Percentiles rank a stretch among this genome's conserved stretches.
These are phyloP conservation scores for Perdita meconis DNA, from an alignment of 2,888 invertebrate species.

Conservation along the genomic window DNA sequence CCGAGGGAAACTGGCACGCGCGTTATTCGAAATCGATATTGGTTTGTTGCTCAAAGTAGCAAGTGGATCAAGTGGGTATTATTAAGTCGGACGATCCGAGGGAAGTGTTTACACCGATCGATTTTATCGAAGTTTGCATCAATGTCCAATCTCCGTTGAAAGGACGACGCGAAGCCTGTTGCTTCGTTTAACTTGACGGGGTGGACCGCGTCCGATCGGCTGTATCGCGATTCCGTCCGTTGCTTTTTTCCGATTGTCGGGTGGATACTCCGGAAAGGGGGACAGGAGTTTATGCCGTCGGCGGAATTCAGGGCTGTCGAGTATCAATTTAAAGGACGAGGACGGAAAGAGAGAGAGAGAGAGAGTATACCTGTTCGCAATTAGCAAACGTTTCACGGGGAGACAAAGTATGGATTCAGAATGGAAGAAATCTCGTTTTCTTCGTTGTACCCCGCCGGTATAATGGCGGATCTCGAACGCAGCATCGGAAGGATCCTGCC, in stretches of 20 bases:
- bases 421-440: slow-evolving; percentile 38
- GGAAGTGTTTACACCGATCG: slow-evolving; percentile 39
- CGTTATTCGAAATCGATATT: slow-evolving; percentile 54
- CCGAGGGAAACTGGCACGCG: slow-evolving; percentile 26
- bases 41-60: slow-evolving; percentile 48
- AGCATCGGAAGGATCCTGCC: slow-evolving; percentile 59
- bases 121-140: slow-evolving; percentile 43
- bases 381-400: slow-evolving; percentile 14
- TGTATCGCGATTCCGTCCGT: background rate
- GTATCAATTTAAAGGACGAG: slow-evolving; percentile 31
- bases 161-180: background rate
- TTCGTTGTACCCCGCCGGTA: slow-evolving; percentile 18
- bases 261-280: background rate
- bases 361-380: background rate
- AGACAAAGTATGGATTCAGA: slow-evolving; percentile 42
- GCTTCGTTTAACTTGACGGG: background rate
- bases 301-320: background rate
- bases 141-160: slow-evolving; percentile 28
- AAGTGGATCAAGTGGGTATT: slow-evolving; percentile 53
- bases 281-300: background rate
- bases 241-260: background rate
- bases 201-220: too few relatives aligned
- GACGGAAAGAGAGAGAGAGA: too few relatives aligned
- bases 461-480: slow-evolving; percentile 44
- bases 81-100: slow-evolving; percentile 47